Evolutionary conservation across 1,140 invertebrate genomes (phyloP), one percentile per base, ranked within the genome.

Genomic region (Oreohelix idahoensis): DNA sequence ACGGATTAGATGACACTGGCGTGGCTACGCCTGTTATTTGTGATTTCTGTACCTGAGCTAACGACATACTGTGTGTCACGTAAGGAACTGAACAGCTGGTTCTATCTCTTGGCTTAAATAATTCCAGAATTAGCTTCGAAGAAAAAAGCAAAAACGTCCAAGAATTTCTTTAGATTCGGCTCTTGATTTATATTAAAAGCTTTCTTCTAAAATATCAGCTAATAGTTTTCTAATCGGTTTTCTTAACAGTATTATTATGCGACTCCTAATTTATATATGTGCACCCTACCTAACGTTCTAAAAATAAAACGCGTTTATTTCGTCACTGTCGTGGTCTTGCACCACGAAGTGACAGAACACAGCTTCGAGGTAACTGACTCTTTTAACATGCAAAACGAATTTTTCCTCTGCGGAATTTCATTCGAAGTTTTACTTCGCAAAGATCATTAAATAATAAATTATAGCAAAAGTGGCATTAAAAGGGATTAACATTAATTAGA

Each of bases 1-100:
- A 45, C 36, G 78, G 69, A 81, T 84, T 35, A 39, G 71, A 42
- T 36, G 73, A 38, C 17, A 26, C 36, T 38, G 51, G 45, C 35
- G 77, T 35, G n/a, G 35, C 51, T 42, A 29, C 58, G 51, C 32
- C 32, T 42, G 26, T 69, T 69, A 49, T 39, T n/a, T 75, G 29
- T 17, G 17, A 36, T 5, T 36, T 71, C 32, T 77, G 20, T 45
- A 45, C n/a, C 4, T 29, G 38, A 80, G 38, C 38, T 0, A n/a
- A 17, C 5, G 66, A 71, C 23, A 39, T 80, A 51, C 20, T 35
- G 4, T 45, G n/a, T n/a, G n/a, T n/a, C n/a, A n/a, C n/a, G n/a
- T 75, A 15, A 32, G 15, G 0, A 49, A 49, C 45, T 58, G 23
- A 45, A 17, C 42, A 11, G 23, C 20, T 20, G 20, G 2, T 29